phyloP scores from a whole-genome alignment of 2,888 invertebrate genomes.

The Megalurothrips usitatus region DNA sequence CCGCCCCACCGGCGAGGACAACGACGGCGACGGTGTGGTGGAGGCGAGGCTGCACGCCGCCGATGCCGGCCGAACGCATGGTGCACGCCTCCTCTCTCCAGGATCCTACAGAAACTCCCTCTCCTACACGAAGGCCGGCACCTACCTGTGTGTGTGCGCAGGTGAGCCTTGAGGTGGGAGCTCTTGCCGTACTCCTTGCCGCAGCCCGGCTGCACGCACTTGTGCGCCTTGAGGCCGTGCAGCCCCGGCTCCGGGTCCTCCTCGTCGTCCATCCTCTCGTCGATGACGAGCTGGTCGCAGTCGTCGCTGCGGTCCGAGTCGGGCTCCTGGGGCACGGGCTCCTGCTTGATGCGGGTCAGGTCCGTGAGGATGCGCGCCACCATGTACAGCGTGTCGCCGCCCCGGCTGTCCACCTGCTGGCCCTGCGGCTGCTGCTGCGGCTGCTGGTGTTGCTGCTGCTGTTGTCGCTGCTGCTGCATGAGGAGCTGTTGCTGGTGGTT shows the following conservation, averaged over 20 bases:
- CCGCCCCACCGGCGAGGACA: no score
- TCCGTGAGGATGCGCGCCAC: conserved; percentile 60
- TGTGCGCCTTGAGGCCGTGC: conserved; percentile 51
- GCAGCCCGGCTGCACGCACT: conserved; percentile 57
- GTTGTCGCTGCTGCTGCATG: background rate
- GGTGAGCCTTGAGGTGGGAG: conserved; percentile 61
- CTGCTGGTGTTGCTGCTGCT: background rate
- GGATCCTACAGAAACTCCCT: no score
- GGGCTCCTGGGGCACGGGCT: conserved; percentile 47
- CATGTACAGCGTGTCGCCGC: conserved; percentile 50
- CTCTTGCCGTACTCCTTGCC: conserved; percentile 62
- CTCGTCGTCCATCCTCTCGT: conserved; percentile 31
- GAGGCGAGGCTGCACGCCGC: no score
- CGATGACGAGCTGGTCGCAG: conserved; percentile 41
- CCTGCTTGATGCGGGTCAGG: conserved; percentile 54
- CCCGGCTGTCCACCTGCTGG: background rate
- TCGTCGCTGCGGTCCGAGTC: conserved; percentile 34
- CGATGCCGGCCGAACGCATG: no score
- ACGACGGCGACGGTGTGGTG: no score
- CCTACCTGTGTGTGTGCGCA: conserved; percentile 61
- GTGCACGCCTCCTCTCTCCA: no score
- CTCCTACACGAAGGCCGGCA: background rate
- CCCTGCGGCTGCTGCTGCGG: background rate
- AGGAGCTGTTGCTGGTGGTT: background rate
- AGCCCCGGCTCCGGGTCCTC: conserved; percentile 32